These are phyloP conservation scores for Ecliptopera silaceata DNA, from an alignment of 2,888 invertebrate genomes.

Conservation along the genomic window DNA sequence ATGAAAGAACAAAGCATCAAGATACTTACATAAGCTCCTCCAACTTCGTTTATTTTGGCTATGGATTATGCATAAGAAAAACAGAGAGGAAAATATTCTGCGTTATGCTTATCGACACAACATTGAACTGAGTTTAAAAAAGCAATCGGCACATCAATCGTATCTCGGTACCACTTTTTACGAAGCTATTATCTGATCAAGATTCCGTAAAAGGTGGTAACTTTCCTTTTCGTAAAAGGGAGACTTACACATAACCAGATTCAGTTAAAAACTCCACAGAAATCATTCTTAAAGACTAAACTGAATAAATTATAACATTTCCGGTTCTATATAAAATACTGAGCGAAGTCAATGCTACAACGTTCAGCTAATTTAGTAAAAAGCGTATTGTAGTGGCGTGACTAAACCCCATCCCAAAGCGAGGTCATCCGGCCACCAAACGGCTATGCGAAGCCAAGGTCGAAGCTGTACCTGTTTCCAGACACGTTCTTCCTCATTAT, in stretches of 20 bases:
- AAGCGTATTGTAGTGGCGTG: slow-evolving; percentile 58
- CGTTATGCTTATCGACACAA: background rate
- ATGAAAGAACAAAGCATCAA: background rate
- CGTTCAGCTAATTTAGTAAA: slow-evolving; percentile 34
- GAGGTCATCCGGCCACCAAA: slow-evolving; percentile 72
- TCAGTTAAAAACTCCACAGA: slow-evolving; percentile 2
- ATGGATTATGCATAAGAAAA: background rate
- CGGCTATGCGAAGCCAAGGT: slow-evolving; percentile 66
- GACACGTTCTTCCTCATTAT: slow-evolving; percentile 46
- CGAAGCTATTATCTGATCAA: slow-evolving; percentile 32
- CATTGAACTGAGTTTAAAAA: slow-evolving; percentile 4
- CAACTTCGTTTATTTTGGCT: background rate
- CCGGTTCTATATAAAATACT: slow-evolving; percentile 9
- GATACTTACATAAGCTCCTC: background rate
- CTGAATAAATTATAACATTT: background rate
- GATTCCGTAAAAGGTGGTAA: slow-evolving; percentile 49
- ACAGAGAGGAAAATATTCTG: background rate
- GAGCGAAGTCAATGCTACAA: slow-evolving; percentile 29
- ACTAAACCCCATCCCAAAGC: slow-evolving; percentile 67
- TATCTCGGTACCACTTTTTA: slow-evolving; percentile 11
- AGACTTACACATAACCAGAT: background rate
- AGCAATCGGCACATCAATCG: slow-evolving; percentile 16
- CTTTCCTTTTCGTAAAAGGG: slow-evolving; percentile 43
- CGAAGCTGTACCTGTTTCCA: slow-evolving; percentile 48
- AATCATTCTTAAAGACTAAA: background rate